Conservation (phyloP, 92 coral and sea anemone species). For the Palythoa caribaeorum region DNA sequence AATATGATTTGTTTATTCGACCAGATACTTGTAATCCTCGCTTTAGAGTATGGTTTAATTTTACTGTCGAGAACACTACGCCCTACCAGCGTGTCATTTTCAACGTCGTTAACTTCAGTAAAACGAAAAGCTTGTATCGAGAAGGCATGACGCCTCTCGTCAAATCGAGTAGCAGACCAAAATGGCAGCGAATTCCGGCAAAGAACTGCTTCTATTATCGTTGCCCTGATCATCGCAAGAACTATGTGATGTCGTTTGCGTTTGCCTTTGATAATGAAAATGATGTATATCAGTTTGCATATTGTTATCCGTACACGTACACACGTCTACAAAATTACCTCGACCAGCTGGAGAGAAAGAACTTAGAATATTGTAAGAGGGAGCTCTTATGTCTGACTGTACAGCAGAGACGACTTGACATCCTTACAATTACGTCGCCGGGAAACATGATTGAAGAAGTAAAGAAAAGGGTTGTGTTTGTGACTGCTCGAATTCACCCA, state of each 20-base stretch:
- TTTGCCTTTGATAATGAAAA: constrained; percentile 95
- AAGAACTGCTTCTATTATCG: constrained; percentile 99
- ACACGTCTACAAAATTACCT: constrained; percentile 91
- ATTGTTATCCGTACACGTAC: constrained; percentile 96
- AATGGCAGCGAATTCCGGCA: constrained; percentile 98
- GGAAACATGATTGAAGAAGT: constrained; percentile 71
- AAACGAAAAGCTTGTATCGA: constrained; percentile 97
- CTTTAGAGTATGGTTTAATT: constrained; percentile 98
- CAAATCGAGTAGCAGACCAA: constrained; percentile 94
- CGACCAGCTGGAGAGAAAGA: constrained; percentile 78
- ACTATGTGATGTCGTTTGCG: constrained; percentile 97
- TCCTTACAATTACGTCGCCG: constrained; percentile 91
- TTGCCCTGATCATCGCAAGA: constrained; percentile 98
- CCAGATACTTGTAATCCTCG: constrained; percentile 99
- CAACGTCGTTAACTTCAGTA: constrained; percentile 97
- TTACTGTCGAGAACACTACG: constrained; percentile 89
- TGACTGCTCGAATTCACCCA: constrained; percentile 98
- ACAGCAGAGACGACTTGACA: constrained; percentile 89
- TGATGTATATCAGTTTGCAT: constrained; percentile 97
- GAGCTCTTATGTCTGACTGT: constrained; percentile 91
- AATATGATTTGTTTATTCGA: constrained; percentile 95
- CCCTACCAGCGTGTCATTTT: constrained; percentile 96
- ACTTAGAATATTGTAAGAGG: constrained; percentile 75
- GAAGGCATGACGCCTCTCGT: constrained; percentile 99
- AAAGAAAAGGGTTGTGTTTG: constrained; percentile 87